Base-by-base conservation (phyloP, 30 jellyfish, hydroid and myxozoan genomes). In the Clytia hemisphaerica region DNA sequence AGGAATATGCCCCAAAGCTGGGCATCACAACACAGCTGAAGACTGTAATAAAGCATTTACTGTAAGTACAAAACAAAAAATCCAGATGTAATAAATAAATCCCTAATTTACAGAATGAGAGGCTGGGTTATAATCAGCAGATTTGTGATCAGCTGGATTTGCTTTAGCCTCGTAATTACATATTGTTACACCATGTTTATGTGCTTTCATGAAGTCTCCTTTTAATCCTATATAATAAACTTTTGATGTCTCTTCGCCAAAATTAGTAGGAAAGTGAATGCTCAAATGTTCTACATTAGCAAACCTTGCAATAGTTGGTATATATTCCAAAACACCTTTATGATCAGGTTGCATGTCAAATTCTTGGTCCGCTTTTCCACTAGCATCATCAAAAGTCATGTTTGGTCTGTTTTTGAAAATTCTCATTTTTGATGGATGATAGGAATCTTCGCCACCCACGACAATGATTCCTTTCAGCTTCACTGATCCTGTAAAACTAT, bases 181-280 rank as follows among this genome's bases (percentile, higher is more conserved):
- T 25, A 87, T 87, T n/a, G 97, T 87, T 4, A 87, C 97, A 45
- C 97, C 97, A 51, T 87, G 97, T 66, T 72, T 87, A 59, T 87
- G 97, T 16, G 97, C 94, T 92, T 87, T 55, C 51, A 85, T 72
- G 55, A 71, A 87, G 21, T 87, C 97, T 0, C 97, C 97, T 67
- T 87, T 87, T 49, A 87, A 63, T 12, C 97, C 97, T 66, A 87
- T 87, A 51, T 87, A 87, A 70, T 87, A 87, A 19, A 87, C 69
- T 24, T 54, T 74, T 3, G 94, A 71, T 18, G 87, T 19, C 12
- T 87, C 94, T 60, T 75, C 93, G 6, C 97, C 97, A 67, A 87
- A 87, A 45, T 87, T 87, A 16, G 71, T 49, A 1, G 97, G 94
- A 45, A 87, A 79, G 51, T 87, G 82, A 28, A 87, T 87, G 37